A percentile compares a stretch with the other conserved stretches of the same genome.
Conservation (phyloP, 1,140 invertebrate genomes). For the Leptopilina boulardi region DNA sequence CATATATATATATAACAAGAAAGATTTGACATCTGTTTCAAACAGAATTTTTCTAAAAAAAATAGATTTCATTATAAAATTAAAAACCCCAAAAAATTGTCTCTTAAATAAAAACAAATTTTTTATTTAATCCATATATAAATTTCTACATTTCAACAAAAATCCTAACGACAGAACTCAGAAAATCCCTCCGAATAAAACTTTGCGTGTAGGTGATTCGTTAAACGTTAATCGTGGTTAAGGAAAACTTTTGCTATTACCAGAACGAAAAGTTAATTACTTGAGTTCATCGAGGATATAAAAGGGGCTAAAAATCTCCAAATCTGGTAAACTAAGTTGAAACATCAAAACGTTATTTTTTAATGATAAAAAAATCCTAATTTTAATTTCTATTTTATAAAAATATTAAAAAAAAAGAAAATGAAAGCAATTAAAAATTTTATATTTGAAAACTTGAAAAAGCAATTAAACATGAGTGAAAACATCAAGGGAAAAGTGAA, state of each 20-base stretch:
- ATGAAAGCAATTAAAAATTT: too few relatives aligned
- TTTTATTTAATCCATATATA: too few relatives aligned
- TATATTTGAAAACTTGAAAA: not conserved
- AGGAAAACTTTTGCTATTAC: slow-evolving; percentile 52
- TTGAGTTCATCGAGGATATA: slow-evolving; percentile 33
- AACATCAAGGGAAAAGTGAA: slow-evolving; percentile 47
- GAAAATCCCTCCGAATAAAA: slow-evolving; percentile 48
- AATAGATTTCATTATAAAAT: too few relatives aligned
- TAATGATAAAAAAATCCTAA: slow-evolving; percentile 42
- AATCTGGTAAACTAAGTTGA: slow-evolving; percentile 16
- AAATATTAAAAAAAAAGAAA: too few relatives aligned
- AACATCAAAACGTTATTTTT: slow-evolving; percentile 51
- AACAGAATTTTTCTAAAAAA: too few relatives aligned
- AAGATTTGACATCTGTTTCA: too few relatives aligned
- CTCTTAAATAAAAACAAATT: too few relatives aligned
- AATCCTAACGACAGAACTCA: slow-evolving; percentile 34
- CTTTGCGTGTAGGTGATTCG: slow-evolving; percentile 43
- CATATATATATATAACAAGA: too few relatives aligned
- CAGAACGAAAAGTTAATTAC: slow-evolving; percentile 41
- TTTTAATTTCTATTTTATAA: too few relatives aligned
- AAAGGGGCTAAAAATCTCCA: slow-evolving; percentile 13
- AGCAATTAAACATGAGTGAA: slow-evolving; percentile 32
- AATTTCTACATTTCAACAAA: not conserved
- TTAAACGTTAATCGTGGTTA: slow-evolving; percentile 35
- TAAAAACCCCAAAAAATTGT: too few relatives aligned